Conservation (phyloP, 2,113 vertebrate species). For the Gnathonemus longibarbis region DNA sequence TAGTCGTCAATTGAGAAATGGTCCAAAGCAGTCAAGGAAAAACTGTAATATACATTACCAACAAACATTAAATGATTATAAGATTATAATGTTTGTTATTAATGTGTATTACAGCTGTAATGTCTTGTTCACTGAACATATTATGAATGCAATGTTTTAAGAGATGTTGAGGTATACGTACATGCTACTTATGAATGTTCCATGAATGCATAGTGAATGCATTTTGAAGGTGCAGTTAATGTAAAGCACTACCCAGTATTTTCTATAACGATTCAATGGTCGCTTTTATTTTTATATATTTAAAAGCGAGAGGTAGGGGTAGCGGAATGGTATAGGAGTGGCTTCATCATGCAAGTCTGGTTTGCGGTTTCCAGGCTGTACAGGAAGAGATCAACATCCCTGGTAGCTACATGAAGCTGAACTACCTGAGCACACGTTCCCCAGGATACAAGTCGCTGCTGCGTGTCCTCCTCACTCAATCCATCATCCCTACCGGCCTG, state of each 20-base stretch:
- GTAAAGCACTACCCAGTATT: background rate
- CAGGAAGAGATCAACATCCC: slow-evolving; percentile 90
- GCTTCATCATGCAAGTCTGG: slow-evolving; percentile 9
- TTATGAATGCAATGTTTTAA: background rate
- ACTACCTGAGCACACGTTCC: slow-evolving; percentile 88
- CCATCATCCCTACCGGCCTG: slow-evolving; percentile 69
- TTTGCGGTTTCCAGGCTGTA: slow-evolving; percentile 66
- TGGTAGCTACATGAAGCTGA: slow-evolving; percentile 84
- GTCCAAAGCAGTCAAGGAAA: no score
- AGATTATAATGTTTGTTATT: background rate
- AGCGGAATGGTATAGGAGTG: background rate
- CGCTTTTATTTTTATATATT: background rate
- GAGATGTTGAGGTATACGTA: background rate
- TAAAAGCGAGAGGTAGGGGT: background rate
- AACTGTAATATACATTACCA: background rate
- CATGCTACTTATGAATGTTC: background rate
- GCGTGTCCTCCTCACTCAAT: slow-evolving; percentile 82
- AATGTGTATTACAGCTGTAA: background rate
- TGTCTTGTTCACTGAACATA: background rate
- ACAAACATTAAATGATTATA: background rate
- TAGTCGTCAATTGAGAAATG: no score
- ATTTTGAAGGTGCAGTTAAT: background rate
- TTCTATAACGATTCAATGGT: background rate
- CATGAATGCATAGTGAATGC: background rate
- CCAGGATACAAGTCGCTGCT: slow-evolving; percentile 87